phyloP scores from a whole-genome alignment of 35 echinoderm and acorn worm species.

The Strongylocentrotus purpuratus region DNA sequence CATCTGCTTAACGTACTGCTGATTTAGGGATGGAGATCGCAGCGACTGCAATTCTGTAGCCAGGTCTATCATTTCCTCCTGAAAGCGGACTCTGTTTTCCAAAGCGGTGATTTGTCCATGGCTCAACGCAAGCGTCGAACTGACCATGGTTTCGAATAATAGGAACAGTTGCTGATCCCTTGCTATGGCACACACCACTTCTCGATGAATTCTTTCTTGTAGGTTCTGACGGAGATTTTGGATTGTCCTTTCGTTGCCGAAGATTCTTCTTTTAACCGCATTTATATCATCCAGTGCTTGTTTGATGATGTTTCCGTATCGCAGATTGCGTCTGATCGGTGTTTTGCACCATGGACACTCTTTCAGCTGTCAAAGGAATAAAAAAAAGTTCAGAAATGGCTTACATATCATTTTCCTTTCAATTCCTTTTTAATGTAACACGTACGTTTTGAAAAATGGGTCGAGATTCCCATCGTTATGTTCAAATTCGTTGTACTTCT shows the following conservation, averaged over 20 bases:
- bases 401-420: too few species aligned
- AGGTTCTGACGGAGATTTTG: neutral
- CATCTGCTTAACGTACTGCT: neutral
- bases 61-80: neutral
- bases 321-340: conserved; percentile 67
- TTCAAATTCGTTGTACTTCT: too few species aligned
- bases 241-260: conserved; percentile 50
- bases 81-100: neutral
- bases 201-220: neutral
- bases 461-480: too few species aligned
- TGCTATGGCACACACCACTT: neutral
- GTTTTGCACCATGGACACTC: conserved; percentile 58
- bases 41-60: neutral
- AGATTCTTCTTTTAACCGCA: conserved; percentile 61
- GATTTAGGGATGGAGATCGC: neutral
- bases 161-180: neutral
- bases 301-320: conserved; percentile 85
- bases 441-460: too few species aligned
- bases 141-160: neutral
- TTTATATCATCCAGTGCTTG: conserved; percentile 66
- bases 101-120: neutral
- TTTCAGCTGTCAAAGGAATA: neutral
- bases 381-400: too few species aligned
- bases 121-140: neutral
- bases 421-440: too few species aligned